Conservation (phyloP, 2,113 vertebrate species). For the Atrichornis clamosus region DNA sequence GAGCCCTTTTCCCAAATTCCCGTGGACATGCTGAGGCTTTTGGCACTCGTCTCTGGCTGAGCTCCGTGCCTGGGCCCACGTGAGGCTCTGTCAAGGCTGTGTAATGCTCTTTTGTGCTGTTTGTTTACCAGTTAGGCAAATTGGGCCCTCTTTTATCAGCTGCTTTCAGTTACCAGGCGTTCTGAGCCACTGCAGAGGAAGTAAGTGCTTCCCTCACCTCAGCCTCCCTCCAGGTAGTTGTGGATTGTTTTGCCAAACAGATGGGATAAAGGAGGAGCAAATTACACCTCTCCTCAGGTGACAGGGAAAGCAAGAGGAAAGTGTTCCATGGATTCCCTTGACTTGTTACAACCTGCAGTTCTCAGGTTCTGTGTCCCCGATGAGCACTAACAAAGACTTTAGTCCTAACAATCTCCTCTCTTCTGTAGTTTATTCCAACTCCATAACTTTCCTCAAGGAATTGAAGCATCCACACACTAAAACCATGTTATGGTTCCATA, state of each 20-base stretch:
- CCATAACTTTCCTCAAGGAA: not conserved
- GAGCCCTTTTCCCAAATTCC: not conserved
- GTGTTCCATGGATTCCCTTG: not conserved
- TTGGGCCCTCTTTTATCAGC: not conserved
- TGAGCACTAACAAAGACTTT: not conserved
- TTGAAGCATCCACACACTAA: not conserved
- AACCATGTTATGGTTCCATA: not conserved
- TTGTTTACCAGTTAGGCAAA: not conserved
- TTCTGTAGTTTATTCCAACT: not conserved
- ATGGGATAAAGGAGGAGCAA: not conserved
- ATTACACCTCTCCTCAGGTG: not conserved
- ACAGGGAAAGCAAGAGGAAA: not conserved
- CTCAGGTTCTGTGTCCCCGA: not conserved
- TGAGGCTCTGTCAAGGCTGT: not conserved
- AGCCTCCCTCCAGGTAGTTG: fast-evolving
- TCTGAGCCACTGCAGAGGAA: not conserved
- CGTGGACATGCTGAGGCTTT: not conserved
- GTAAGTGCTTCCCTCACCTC: not conserved
- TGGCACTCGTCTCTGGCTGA: not conserved
- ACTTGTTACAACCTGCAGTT: not conserved
- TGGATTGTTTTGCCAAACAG: not conserved
- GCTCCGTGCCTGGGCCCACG: not conserved
- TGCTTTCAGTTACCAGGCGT: not conserved
- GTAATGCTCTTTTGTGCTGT: not conserved
- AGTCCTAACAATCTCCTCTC: not conserved